A percentile compares a stretch with the other conserved stretches of the same genome.
These are phyloP conservation scores for Damaliscus lunatus DNA, from an alignment of 2,113 vertebrate species.

Conservation along the genomic window DNA sequence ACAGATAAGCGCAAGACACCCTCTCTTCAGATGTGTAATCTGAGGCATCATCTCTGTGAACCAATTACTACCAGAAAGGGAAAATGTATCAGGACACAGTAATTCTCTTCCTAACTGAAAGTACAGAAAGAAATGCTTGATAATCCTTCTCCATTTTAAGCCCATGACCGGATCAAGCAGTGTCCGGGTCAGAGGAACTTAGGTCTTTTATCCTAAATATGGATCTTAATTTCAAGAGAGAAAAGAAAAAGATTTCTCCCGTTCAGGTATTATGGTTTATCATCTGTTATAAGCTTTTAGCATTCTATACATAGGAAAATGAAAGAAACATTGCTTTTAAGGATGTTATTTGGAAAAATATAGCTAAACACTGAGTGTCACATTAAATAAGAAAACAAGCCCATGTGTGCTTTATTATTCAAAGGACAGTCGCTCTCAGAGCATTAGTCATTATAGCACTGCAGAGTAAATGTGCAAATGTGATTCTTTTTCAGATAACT, in stretches of 20 bases:
- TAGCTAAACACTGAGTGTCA: conserved; percentile 47
- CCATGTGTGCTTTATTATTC: conserved; percentile 52
- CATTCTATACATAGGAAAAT: not conserved
- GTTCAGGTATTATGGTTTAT: conserved; percentile 48
- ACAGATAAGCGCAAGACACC: rapidly evolving
- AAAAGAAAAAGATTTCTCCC: conserved; percentile 53
- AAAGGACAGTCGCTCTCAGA: conserved; percentile 52
- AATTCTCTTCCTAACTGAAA: no score
- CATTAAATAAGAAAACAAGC: conserved; percentile 57
- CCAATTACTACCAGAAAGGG: not conserved
- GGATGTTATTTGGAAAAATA: conserved; percentile 66
- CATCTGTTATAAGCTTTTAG: conserved; percentile 55
- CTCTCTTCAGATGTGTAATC: not conserved
- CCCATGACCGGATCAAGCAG: not conserved
- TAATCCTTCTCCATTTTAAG: not conserved
- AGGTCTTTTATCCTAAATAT: conserved; percentile 12
- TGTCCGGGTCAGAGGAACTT: not conserved
- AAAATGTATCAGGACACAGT: no score
- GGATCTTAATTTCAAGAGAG: conserved; percentile 57
- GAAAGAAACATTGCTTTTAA: conserved; percentile 68
- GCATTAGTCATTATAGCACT: conserved; percentile 40
- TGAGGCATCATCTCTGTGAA: not conserved
- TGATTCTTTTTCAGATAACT: not conserved
- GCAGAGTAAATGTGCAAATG: not conserved
- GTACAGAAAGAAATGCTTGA: not conserved